Percentiles rank a stretch among this genome's conserved stretches.
Evolutionary conservation across 2,888 invertebrate species (phyloP).

Genomic region (Chrysopilus asiliformis): DNA sequence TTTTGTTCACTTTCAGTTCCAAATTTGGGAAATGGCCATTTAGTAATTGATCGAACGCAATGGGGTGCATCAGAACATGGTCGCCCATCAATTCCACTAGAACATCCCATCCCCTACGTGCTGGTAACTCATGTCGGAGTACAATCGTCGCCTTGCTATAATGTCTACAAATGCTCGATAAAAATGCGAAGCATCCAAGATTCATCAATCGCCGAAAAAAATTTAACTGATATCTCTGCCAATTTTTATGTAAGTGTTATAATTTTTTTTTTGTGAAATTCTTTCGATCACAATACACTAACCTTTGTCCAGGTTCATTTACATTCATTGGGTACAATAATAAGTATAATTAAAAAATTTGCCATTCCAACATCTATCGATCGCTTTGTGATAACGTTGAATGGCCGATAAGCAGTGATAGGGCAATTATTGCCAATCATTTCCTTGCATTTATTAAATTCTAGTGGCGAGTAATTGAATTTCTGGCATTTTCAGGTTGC

Average conservation of each 20-base stretch:
- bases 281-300: conserved; percentile 1
- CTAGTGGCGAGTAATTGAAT: not conserved
- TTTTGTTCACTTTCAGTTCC: conserved; percentile 22
- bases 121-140: conserved; percentile 41
- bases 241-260: conserved; percentile 34
- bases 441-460: not conserved
- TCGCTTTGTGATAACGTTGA: no score
- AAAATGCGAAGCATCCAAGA: conserved; percentile 38
- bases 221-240: conserved; percentile 36
- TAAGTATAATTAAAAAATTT: no score
- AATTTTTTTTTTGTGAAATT: conserved; percentile 7
- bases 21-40: conserved; percentile 35
- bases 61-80: conserved; percentile 30
- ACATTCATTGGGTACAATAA: no score
- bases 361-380: no score
- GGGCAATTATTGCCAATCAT: no score
- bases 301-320: no score
- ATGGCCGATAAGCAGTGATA: no score
- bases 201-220: conserved; percentile 33
- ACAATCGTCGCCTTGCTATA: conserved; percentile 30
- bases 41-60: conserved; percentile 30
- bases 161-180: conserved; percentile 33
- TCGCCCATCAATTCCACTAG: conserved; percentile 20
- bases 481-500: conserved; percentile 36
- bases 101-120: conserved; percentile 36